Percentiles rank a stretch among this genome's conserved stretches.
Evolutionary conservation across 2,113 vertebrate genomes (phyloP).

Genomic region (Agelaius tricolor): DNA sequence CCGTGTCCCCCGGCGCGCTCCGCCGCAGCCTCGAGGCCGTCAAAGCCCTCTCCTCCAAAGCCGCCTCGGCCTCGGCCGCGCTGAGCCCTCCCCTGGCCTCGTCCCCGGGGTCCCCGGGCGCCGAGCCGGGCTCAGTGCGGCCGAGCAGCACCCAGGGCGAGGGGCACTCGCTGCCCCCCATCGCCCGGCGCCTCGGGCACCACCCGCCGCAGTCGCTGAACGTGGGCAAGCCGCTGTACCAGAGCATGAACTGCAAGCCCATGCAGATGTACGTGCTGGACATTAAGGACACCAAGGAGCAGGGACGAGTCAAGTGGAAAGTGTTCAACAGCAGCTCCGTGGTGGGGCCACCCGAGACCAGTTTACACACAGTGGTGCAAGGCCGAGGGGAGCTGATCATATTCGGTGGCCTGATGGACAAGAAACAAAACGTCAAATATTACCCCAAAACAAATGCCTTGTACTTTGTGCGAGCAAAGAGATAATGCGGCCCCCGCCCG

Average conservation of each 20-base stretch:
- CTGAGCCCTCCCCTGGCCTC: slow-evolving; percentile 77
- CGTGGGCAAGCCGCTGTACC: slow-evolving; percentile 96
- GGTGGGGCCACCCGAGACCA: slow-evolving; percentile 95
- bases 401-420: slow-evolving; percentile 98
- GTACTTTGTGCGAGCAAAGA: slow-evolving; percentile 99
- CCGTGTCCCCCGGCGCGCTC: slow-evolving; percentile 88
- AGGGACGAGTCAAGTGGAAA: slow-evolving; percentile 89
- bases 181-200: slow-evolving; percentile 92
- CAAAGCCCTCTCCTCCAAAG: slow-evolving; percentile 81
- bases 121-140: slow-evolving; percentile 65
- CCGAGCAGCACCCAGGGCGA: slow-evolving; percentile 74
- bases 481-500: slow-evolving; percentile 80
- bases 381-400: slow-evolving; percentile 96
- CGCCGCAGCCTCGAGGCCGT: slow-evolving; percentile 90
- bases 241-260: slow-evolving; percentile 98
- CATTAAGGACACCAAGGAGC: slow-evolving; percentile 85
- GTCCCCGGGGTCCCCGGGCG: slow-evolving; percentile 68
- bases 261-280: slow-evolving; percentile 99
- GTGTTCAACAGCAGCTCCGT: slow-evolving; percentile 87
- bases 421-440: slow-evolving; percentile 99
- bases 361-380: slow-evolving; percentile 96
- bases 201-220: slow-evolving; percentile 97
- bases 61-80: slow-evolving; percentile 38
- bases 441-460: slow-evolving; percentile 99
- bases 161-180: slow-evolving; percentile 89